Conservation (phyloP, 2,113 vertebrate genomes). For the Zosterops hypoxanthus region DNA sequence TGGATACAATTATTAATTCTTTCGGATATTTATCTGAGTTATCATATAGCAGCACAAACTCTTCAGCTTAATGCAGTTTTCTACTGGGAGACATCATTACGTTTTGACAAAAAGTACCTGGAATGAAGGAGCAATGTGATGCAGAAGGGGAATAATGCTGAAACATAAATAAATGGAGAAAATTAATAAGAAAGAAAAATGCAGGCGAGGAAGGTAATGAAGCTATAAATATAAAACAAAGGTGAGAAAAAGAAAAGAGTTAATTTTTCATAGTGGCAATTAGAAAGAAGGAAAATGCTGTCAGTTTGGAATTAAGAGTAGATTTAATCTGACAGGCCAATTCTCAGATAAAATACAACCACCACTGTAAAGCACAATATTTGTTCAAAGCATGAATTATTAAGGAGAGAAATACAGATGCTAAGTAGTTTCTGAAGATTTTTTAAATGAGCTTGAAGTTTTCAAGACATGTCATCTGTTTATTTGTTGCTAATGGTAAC, state of each 20-base stretch:
- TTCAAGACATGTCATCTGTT: not conserved
- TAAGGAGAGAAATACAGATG: not conserved
- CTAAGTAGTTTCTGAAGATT: not conserved
- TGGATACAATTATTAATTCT: not conserved
- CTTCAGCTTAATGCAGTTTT: not conserved
- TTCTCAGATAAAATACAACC: not conserved
- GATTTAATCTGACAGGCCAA: not conserved
- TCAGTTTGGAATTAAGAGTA: not conserved
- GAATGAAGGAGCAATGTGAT: not conserved
- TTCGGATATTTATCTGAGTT: conserved; percentile 8
- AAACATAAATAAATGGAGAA: conserved; percentile 2
- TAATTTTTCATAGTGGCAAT: not conserved
- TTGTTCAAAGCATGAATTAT: not conserved
- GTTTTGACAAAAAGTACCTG: not conserved
- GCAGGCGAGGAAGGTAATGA: not conserved
- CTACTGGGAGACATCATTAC: not conserved
- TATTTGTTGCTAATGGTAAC: not conserved
- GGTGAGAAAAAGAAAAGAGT: not conserved
- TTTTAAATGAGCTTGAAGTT: not conserved
- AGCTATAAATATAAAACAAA: not conserved
- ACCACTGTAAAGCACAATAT: not conserved
- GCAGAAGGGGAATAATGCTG: not conserved
- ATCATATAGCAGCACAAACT: not conserved
- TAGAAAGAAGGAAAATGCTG: conserved; percentile 5
- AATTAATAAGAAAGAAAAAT: not conserved